Conservation (phyloP, 2,113 vertebrate species). For the Ceyx margarethae region DNA sequence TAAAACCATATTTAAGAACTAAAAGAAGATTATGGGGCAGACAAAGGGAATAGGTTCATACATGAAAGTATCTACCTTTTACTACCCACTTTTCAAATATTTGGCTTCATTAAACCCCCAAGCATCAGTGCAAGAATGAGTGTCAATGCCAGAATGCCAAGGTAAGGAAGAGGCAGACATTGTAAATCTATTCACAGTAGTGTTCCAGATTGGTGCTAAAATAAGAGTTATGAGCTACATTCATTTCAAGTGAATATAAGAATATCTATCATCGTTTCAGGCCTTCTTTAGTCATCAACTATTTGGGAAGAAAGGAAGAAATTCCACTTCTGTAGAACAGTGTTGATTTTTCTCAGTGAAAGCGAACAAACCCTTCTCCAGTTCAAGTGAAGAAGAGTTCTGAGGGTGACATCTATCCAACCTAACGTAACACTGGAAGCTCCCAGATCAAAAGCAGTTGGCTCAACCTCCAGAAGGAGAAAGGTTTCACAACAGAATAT, state of each 20-base stretch:
- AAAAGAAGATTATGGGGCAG: neutral
- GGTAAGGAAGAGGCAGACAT: slow-evolving; percentile 28
- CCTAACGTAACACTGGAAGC: neutral
- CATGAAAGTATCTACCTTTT: neutral
- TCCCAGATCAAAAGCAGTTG: neutral
- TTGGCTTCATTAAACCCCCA: neutral
- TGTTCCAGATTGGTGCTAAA: slow-evolving; percentile 49
- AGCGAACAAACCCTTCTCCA: neutral
- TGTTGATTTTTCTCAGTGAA: neutral
- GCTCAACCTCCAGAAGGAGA: neutral
- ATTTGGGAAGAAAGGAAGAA: neutral
- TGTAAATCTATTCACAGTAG: slow-evolving; percentile 29
- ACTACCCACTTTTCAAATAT: neutral
- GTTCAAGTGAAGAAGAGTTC: neutral
- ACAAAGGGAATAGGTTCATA: neutral
- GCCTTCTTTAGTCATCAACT: slow-evolving; percentile 24
- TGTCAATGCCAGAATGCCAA: slow-evolving; percentile 25
- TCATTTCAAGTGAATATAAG: slow-evolving; percentile 30
- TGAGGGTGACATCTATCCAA: neutral
- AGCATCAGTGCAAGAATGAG: neutral
- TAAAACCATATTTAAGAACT: slow-evolving; percentile 15
- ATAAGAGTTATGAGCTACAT: slow-evolving; percentile 34
- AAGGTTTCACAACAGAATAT: neutral
- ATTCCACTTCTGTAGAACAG: neutral
- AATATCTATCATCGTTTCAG: slow-evolving; percentile 20